A percentile compares a stretch with the other conserved stretches of the same genome.
These are phyloP conservation scores for Petrolisthes manimaculis DNA, from an alignment of 2,888 invertebrate species.

Conservation along the genomic window DNA sequence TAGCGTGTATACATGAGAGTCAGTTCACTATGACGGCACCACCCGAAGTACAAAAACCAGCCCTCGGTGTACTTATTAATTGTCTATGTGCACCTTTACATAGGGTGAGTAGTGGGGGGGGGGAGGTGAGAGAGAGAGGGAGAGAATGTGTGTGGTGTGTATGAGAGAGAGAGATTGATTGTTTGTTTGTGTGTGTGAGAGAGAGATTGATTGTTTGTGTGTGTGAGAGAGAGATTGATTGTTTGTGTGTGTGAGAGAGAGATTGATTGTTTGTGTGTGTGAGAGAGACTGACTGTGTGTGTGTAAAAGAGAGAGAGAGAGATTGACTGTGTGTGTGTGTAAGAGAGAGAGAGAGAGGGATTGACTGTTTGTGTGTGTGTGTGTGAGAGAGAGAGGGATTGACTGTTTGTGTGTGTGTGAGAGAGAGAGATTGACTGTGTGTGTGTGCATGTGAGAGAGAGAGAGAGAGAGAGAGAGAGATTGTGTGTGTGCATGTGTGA, in stretches of 20 bases:
- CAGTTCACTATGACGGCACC: constrained; percentile 50
- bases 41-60: constrained; percentile 91
- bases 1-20: constrained; percentile 61
- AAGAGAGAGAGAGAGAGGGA: too few relatives aligned
- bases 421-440: too few relatives aligned
- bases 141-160: too few relatives aligned
- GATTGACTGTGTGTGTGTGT: too few relatives aligned
- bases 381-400: neutral
- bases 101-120: constrained; percentile 74
- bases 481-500: constrained; percentile 30
- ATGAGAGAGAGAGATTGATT: too few relatives aligned
- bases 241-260: too few relatives aligned
- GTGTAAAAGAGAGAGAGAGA: too few relatives aligned
- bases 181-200: neutral
- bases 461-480: neutral
- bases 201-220: neutral
- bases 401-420: too few relatives aligned
- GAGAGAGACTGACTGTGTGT: too few relatives aligned
- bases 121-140: neutral
- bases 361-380: too few relatives aligned
- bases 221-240: constrained; percentile 45
- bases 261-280: too few relatives aligned
- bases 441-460: too few relatives aligned
- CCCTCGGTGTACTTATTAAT: constrained; percentile 89
- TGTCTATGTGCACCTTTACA: constrained; percentile 93